phyloP scores from a whole-genome alignment of 1,140 invertebrate species.

The Drosophila prosaltans region DNA sequence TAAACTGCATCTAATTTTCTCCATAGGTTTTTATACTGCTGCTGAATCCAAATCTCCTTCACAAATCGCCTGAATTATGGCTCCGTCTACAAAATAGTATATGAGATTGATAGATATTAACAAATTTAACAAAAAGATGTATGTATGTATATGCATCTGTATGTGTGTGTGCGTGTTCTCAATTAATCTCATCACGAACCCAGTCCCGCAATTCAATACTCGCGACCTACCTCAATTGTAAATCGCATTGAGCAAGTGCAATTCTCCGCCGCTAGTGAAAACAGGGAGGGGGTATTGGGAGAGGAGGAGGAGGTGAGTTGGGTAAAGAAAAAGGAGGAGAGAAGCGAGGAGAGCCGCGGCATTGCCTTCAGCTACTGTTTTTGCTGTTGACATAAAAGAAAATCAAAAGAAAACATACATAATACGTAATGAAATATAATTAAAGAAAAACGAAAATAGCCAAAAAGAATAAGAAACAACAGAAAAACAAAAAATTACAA shows the following conservation, averaged over 20 bases:
- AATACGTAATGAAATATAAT: conserved; percentile 80
- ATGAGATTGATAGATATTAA: too few species aligned
- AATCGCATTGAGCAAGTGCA: conserved; percentile 41
- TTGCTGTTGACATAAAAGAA: conserved; percentile 7
- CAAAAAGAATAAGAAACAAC: conserved; percentile 17
- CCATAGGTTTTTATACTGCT: too few species aligned
- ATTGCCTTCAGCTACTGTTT: neutral
- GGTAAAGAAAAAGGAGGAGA: conserved; percentile 5
- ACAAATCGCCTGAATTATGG: too few species aligned
- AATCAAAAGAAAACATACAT: conserved; percentile 46
- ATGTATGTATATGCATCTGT: neutral
- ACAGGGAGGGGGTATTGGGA: conserved; percentile 2
- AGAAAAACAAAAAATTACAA: conserved; percentile 13
- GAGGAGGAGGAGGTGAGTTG: neutral
- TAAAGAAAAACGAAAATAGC: conserved; percentile 64
- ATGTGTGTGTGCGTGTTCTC: neutral
- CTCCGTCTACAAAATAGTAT: too few species aligned
- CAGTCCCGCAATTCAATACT: neutral
- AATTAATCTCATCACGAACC: neutral
- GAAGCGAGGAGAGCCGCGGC: neutral
- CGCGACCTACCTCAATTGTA: conserved; percentile 48
- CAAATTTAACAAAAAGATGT: too few species aligned
- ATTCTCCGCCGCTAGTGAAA: conserved; percentile 3
- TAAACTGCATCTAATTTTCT: too few species aligned
- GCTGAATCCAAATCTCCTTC: too few species aligned